Percentiles rank a stretch among this genome's conserved stretches.
Conservation (phyloP, 2,888 invertebrate genomes). For the Lochmaea capreae region DNA sequence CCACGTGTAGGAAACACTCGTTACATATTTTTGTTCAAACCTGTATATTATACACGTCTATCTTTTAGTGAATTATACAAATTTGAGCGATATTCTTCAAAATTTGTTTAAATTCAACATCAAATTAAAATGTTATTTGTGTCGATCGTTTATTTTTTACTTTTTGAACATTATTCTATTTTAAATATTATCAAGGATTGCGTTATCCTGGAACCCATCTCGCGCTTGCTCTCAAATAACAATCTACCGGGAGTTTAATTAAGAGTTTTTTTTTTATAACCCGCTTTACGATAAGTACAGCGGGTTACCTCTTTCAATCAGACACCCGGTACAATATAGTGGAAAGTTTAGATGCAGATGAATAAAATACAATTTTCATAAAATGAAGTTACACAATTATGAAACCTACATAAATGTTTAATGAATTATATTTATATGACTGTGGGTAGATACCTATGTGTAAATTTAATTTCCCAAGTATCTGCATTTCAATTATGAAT, state of each 20-base stretch:
- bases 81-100: no score
- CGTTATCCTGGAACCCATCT: background rate
- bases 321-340: background rate
- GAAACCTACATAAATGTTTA: background rate
- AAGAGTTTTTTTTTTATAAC: no score
- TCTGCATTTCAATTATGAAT: background rate
- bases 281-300: no score
- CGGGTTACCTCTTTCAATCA: no score
- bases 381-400: background rate
- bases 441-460: slow-evolving; percentile 7
- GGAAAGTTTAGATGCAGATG: background rate
- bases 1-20: no score
- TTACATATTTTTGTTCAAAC: no score
- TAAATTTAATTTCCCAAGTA: background rate
- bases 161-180: background rate
- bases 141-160: no score
- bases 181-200: background rate
- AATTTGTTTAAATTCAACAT: no score
- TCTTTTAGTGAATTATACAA: no score
- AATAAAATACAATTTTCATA: background rate
- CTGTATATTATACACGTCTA: no score
- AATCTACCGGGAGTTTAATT: no score
- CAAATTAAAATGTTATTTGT: no score
- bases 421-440: background rate
- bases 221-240: background rate